These are phyloP conservation scores for Corticium candelabrum DNA, from an alignment of 37 sponge, comb jelly and placozoan species.

Conservation along the genomic window DNA sequence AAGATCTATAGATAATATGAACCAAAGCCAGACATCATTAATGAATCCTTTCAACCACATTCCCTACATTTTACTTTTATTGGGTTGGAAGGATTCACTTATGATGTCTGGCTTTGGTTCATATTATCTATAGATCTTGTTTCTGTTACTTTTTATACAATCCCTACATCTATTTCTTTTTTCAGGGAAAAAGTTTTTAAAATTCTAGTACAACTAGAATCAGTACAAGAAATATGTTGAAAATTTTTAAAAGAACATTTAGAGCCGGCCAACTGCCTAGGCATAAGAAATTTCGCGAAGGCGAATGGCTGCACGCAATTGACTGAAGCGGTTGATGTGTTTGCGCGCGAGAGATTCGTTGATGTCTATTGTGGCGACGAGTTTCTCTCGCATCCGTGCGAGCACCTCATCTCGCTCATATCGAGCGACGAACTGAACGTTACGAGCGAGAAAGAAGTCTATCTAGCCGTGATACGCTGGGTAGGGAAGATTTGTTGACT, in stretches of 20 bases:
- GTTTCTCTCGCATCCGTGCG: conserved; percentile 63
- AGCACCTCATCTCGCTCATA: conserved; percentile 56
- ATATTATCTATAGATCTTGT: conserved; percentile 69
- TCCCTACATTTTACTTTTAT: no score
- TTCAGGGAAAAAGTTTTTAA: no score
- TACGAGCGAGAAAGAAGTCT: conserved; percentile 75
- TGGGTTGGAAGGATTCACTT: conserved; percentile 61
- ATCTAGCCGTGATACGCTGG: conserved; percentile 74
- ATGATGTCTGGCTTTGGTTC: conserved; percentile 72
- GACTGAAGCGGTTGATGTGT: conserved; percentile 49
- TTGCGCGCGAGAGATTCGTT: conserved; percentile 53
- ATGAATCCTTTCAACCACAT: no score
- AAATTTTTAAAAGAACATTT: conserved; percentile 82
- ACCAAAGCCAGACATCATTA: no score
- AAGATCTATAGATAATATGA: no score
- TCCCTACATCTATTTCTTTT: no score
- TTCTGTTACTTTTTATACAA: conserved; percentile 76
- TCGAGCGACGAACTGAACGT: conserved; percentile 67
- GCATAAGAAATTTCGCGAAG: conserved; percentile 81
- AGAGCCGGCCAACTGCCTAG: conserved; percentile 82
- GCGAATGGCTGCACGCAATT: conserved; percentile 72
- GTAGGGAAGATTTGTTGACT: no score
- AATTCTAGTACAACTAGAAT: conserved; percentile 73
- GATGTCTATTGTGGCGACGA: conserved; percentile 58
- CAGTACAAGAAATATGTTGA: conserved; percentile 86